These are phyloP conservation scores for Oedothorax gibbosus DNA, from an alignment of 1,140 invertebrate genomes.

Conservation along the genomic window DNA sequence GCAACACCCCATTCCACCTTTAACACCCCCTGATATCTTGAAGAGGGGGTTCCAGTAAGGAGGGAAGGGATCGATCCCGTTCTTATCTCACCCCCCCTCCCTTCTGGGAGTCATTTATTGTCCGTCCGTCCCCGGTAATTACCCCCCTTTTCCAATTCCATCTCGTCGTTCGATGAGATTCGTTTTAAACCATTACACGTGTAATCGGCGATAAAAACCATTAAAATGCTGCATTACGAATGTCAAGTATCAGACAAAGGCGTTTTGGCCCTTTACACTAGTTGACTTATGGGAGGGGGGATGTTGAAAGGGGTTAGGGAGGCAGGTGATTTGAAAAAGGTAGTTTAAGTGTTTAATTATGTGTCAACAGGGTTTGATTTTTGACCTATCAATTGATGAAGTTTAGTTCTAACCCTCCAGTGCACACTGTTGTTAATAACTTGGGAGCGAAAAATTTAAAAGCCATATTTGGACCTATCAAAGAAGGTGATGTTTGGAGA, in stretches of 20 bases:
- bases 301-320: neutral
- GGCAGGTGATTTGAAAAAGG: no score
- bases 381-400: no score
- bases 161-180: neutral
- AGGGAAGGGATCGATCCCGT: neutral
- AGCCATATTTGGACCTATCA: no score
- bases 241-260: slow-evolving; percentile 3
- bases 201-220: slow-evolving; percentile 46
- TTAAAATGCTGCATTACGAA: slow-evolving; percentile 16
- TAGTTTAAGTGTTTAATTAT: no score
- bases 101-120: slow-evolving; percentile 32
- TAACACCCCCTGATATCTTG: no score
- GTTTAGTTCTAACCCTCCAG: no score
- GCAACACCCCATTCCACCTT: no score
- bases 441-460: no score
- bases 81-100: neutral
- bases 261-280: neutral
- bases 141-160: slow-evolving; percentile 31
- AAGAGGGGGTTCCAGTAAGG: neutral
- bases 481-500: no score
- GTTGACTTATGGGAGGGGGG: neutral
- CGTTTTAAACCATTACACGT: slow-evolving; percentile 34
- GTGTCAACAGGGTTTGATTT: no score
- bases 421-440: no score
- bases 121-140: slow-evolving; percentile 15